Conservation (phyloP, 2,888 invertebrate genomes). For the Lymantria dispar region DNA sequence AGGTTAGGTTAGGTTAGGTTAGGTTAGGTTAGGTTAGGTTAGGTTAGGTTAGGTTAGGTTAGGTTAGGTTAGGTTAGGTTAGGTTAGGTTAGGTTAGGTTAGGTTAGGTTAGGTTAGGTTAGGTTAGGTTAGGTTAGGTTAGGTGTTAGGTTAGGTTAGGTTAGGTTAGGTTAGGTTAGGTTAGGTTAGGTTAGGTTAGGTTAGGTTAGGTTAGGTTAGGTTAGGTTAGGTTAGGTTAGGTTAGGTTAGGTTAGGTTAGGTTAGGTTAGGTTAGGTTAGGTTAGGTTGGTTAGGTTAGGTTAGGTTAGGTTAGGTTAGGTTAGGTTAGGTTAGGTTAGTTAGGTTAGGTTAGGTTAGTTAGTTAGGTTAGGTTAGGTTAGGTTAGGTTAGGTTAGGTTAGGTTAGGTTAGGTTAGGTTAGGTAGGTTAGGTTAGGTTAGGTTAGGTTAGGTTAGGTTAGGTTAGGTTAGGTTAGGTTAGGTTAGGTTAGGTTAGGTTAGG, state of each 20-base stretch:
- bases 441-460: conserved; percentile 23
- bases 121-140: conserved; percentile 2
- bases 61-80: conserved; percentile 1
- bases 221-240: conserved; percentile 17
- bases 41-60: conserved; percentile 1
- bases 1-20: neutral
- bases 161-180: conserved; percentile 22
- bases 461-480: conserved; percentile 24
- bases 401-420: conserved; percentile 30
- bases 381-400: conserved; percentile 25
- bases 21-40: neutral
- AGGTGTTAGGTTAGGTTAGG: conserved; percentile 20
- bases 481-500: conserved; percentile 27
- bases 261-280: conserved; percentile 26
- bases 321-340: conserved; percentile 26
- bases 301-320: conserved; percentile 27
- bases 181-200: conserved; percentile 18
- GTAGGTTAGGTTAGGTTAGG: conserved; percentile 26
- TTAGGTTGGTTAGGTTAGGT: conserved; percentile 22
- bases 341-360: conserved; percentile 17
- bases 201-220: conserved; percentile 17
- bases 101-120: conserved; percentile 4
- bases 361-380: conserved; percentile 23
- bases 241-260: conserved; percentile 24
- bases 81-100: conserved; percentile 4